Percentiles rank a stretch among this genome's conserved stretches.
Conservation (phyloP, 2,888 invertebrate species). For the Gandaritis pyraliata region DNA sequence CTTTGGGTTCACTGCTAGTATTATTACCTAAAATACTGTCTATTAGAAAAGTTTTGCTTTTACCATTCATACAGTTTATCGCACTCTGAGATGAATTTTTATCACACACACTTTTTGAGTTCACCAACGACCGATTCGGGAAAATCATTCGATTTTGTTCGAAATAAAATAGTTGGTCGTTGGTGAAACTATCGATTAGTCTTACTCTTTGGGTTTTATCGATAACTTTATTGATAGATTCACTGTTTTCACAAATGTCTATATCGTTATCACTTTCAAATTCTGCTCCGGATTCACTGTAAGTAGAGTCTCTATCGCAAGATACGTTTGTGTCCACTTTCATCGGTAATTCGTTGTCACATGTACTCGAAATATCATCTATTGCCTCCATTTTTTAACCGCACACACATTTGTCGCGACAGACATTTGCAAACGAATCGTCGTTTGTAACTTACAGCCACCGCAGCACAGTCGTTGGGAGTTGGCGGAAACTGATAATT, state of each 20-base stretch:
- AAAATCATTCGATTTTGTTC: slow-evolving; percentile 58
- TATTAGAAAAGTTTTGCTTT: slow-evolving; percentile 83
- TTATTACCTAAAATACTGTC: slow-evolving; percentile 82
- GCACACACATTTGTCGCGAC: slow-evolving; percentile 14
- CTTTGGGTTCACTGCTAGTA: slow-evolving; percentile 52
- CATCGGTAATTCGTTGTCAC: slow-evolving; percentile 60
- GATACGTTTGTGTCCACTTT: slow-evolving; percentile 47
- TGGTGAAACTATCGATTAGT: slow-evolving; percentile 49
- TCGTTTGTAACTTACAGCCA: slow-evolving; percentile 50
- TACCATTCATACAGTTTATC: slow-evolving; percentile 58
- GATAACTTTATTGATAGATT: slow-evolving; percentile 48
- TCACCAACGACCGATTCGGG: slow-evolving; percentile 56
- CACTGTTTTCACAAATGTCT: slow-evolving; percentile 79
- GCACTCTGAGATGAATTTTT: slow-evolving; percentile 52
- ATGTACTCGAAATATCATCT: slow-evolving; percentile 77
- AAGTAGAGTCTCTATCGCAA: slow-evolving; percentile 53
- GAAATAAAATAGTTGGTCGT: slow-evolving; percentile 59
- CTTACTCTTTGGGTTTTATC: slow-evolving; percentile 46
- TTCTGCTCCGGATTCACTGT: slow-evolving; percentile 68
- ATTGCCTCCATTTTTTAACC: slow-evolving; percentile 61
- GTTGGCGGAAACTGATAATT: slow-evolving; percentile 72
- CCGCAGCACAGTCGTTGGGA: slow-evolving; percentile 50
- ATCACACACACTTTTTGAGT: slow-evolving; percentile 51
- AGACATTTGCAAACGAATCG: slow-evolving; percentile 19
- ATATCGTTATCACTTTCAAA: slow-evolving; percentile 80